Base-by-base conservation (phyloP, 2,113 vertebrate genomes). In the Gopherus flavomarginatus region DNA sequence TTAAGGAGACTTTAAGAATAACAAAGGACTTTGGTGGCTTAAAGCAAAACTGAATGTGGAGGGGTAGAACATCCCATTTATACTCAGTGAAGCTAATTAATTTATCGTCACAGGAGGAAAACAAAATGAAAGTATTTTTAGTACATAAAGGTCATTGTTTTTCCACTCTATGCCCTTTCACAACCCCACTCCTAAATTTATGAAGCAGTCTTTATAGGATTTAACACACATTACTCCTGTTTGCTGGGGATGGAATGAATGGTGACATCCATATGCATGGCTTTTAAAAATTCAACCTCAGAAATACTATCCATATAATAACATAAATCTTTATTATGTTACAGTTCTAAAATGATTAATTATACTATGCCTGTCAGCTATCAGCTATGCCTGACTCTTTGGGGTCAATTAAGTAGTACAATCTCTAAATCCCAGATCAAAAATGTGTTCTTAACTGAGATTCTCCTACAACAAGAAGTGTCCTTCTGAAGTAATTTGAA, bases 1-100 rank as follows among this genome's bases (percentile, higher is more conserved):
- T 98, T 99, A 98, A 99, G 98, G 98, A 98, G 98, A 98, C 98
- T 98, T 98, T 97, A 98, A 98, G 96, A 98, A 98, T 98, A 97
- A 98, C 97, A 97, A 98, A 96, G 95, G 89, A 96, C 97, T 98
- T 98, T 95, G 97, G 98, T 96, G 81, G 89, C 97, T 98, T 97
- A 95, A 97, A 97, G 83, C 95, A 98, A 97, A 98, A 97, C 57
- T 95, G 96, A 95, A 92, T 83, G 49, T 84, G 92, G 84, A 86
- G 27, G 88, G 96, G 84, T 50, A 42, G 90, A 97, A 88, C 59
- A 89, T 56, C 2, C 1, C 49, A 49, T 87, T 93, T 92, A 79
- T 81, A 90, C 31, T 95, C 38, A 81, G 62, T 53, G 81, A 92
- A 90, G n/a, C 31, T 95, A 92, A 96, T 95, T 94, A 92, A 83